These are phyloP conservation scores for Rhinatrema bivittatum DNA, from an alignment of 2,797 vertebrate genomes.

Conservation along the genomic window DNA sequence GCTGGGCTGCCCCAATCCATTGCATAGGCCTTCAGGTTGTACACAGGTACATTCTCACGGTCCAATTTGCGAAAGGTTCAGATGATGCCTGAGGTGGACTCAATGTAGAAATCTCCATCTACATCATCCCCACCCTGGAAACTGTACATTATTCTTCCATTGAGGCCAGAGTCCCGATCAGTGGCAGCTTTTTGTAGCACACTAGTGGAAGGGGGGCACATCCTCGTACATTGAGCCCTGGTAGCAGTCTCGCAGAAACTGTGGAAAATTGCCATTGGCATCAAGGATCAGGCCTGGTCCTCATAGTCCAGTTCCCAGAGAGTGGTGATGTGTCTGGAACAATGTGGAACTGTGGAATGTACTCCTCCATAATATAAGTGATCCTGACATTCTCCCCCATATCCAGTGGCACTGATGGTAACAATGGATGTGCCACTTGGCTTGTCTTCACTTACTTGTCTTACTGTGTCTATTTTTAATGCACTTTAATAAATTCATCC, in stretches of 20 bases:
- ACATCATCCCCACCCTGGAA: constrained; percentile 90
- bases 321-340: constrained; percentile 81
- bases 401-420: constrained; percentile 88
- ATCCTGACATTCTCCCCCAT: constrained; percentile 89
- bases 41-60: too few species aligned
- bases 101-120: too few species aligned
- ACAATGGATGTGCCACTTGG: constrained; percentile 81
- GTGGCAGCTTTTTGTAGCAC: constrained; percentile 89
- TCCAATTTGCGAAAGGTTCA: too few species aligned
- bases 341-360: constrained; percentile 91
- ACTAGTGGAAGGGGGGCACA: constrained; percentile 82
- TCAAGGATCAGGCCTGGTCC: constrained; percentile 89
- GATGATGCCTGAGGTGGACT: too few species aligned
- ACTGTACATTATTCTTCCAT: constrained; percentile 88
- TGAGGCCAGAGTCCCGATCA: constrained; percentile 85
- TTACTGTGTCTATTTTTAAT: too few species aligned
- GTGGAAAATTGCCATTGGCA: constrained; percentile 88
- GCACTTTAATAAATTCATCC: too few species aligned
- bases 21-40: too few species aligned
- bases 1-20: too few species aligned
- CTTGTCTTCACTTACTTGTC: constrained; percentile 84
- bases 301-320: constrained; percentile 92
- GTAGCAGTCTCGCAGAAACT: constrained; percentile 81
- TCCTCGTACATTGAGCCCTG: constrained; percentile 84
- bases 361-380: constrained; percentile 93